phyloP scores from a whole-genome alignment of 2,888 invertebrate species.

The Lydus trimaculatus region DNA sequence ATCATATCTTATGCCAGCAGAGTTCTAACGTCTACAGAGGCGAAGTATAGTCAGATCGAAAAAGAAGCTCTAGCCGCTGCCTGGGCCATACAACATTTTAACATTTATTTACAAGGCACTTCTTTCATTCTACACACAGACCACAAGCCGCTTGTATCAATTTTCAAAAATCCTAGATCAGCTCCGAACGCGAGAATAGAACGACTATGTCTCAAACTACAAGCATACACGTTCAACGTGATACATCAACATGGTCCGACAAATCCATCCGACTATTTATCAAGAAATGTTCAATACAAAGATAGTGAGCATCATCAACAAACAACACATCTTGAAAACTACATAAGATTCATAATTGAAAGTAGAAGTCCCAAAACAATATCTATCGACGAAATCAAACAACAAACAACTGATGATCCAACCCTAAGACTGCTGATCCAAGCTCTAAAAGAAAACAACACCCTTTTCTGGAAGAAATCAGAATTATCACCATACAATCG shows the following conservation, averaged over 20 bases:
- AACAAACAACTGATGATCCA: constrained; percentile 4
- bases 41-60: constrained; percentile 17
- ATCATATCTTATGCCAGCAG: constrained; percentile 18
- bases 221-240: constrained; percentile 18
- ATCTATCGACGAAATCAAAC: constrained; percentile 10
- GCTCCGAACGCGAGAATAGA: constrained; percentile 18
- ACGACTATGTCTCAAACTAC: constrained; percentile 14
- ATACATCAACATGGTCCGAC: constrained; percentile 10
- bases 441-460: background rate
- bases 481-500: background rate
- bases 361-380: constrained; percentile 5
- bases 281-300: constrained; percentile 3
- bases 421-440: background rate
- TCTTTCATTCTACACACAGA: constrained; percentile 17
- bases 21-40: constrained; percentile 12
- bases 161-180: constrained; percentile 13
- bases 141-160: constrained; percentile 14
- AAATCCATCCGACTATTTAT: constrained; percentile 19
- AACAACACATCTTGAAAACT: constrained; percentile 9
- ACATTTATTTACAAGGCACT: constrained; percentile 17
- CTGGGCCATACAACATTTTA: constrained; percentile 22
- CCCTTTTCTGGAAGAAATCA: background rate
- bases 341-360: constrained; percentile 1
- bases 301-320: background rate
- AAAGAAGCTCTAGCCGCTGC: constrained; percentile 18